Percentiles rank a stretch among this genome's conserved stretches.
Conservation (phyloP, 2,888 invertebrate species). For the Thera britannica region DNA sequence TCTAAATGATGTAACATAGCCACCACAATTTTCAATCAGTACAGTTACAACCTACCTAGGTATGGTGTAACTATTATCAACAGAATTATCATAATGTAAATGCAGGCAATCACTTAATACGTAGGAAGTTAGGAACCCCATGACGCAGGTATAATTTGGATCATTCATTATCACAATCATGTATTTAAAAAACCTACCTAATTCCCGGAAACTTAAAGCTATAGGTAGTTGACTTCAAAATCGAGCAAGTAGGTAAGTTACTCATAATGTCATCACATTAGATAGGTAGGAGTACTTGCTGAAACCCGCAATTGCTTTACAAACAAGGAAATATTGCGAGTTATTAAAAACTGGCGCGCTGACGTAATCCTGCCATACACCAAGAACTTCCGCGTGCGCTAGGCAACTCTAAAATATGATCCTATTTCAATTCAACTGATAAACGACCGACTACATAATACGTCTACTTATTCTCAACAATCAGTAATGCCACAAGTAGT, state of each 20-base stretch:
- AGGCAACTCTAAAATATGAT: conserved; percentile 53
- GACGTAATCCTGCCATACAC: conserved; percentile 74
- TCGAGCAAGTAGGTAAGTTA: conserved; percentile 38
- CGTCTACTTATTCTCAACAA: conserved; percentile 23
- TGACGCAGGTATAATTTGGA: conserved; percentile 29
- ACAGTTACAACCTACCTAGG: neutral
- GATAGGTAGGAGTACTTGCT: conserved; percentile 9
- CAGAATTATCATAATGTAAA: conserved; percentile 30
- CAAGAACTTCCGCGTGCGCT: conserved; percentile 80
- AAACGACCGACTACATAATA: conserved; percentile 19
- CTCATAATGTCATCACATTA: conserved; percentile 20
- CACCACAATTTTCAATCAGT: conserved; percentile 11
- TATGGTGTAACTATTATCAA: conserved; percentile 13
- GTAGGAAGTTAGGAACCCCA: conserved; percentile 29
- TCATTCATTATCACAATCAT: conserved; percentile 21
- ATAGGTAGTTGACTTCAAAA: conserved; percentile 46
- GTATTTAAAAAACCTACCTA: conserved; percentile 16
- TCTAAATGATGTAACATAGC: conserved; percentile 14
- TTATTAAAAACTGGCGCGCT: conserved; percentile 81
- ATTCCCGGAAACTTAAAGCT: conserved; percentile 36
- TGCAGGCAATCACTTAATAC: conserved; percentile 28
- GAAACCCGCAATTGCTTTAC: conserved; percentile 60
- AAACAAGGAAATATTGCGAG: conserved; percentile 80
- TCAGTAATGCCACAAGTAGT: conserved; percentile 49
- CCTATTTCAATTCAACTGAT: conserved; percentile 42